phyloP scores from a whole-genome alignment of 2,113 vertebrate genomes.

The Paracyprichromis sp. region DNA sequence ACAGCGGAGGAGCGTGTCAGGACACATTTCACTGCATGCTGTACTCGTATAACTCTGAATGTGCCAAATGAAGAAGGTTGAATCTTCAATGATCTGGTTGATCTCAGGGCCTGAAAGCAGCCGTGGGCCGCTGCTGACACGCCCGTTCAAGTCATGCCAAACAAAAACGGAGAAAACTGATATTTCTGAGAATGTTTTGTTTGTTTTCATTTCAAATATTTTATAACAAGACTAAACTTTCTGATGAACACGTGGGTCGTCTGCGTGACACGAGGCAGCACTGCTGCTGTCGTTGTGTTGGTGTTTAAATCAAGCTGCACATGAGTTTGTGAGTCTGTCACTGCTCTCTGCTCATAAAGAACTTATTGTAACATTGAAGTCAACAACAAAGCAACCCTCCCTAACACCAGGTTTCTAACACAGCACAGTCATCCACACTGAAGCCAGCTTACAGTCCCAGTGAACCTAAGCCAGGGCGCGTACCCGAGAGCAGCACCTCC shows the following conservation, averaged over 20 bases:
- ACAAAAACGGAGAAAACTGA: rapidly evolving
- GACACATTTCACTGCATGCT: background rate
- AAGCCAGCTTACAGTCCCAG: background rate
- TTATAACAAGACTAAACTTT: background rate
- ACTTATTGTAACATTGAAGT: background rate
- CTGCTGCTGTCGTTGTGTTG: background rate
- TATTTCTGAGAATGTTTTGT: background rate
- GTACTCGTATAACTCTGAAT: background rate
- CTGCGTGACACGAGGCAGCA: background rate
- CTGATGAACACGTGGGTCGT: rapidly evolving
- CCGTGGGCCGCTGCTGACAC: background rate
- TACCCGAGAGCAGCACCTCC: background rate
- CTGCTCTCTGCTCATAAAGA: background rate
- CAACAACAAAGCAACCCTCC: rapidly evolving
- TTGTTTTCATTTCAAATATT: background rate
- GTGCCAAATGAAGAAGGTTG: background rate
- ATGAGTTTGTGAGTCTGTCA: background rate
- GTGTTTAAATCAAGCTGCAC: background rate
- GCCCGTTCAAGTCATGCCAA: background rate
- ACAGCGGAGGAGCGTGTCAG: background rate
- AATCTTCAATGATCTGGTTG: rapidly evolving
- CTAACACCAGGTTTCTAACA: background rate
- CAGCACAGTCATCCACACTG: background rate
- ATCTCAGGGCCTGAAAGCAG: background rate
- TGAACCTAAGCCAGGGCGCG: background rate